Evolutionary conservation across 2,888 invertebrate species (phyloP), one percentile per base, ranked within the genome.

Genomic region (Agrochola lychnidis): DNA sequence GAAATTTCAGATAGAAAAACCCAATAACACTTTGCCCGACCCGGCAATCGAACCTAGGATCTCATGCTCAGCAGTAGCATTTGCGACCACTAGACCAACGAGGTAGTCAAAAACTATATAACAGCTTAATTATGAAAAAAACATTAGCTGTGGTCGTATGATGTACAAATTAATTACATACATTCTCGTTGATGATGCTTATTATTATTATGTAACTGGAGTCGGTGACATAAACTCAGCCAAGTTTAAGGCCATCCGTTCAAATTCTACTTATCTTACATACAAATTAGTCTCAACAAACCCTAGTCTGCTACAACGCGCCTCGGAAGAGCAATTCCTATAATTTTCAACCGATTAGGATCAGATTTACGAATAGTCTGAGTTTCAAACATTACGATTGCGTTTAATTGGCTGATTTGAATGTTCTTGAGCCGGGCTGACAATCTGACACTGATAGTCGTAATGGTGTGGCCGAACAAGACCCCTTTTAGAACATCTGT

Each of bases 281-380:
- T 67, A 61, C 36, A 62, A 72, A 77, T 61, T 51, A 53, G 62
- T 30, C n/a, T 25, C 56, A 22, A 63, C 61, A 48, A 63, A 42
- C 56, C 36, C 16, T 16, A 56, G n/a, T 2, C 19, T 40, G 19
- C 2, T n/a, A n/a, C 30, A 61, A 48, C 14, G 48, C 12, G 81
- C 12, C 42, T 71, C 62, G 9, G 16, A 67, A 59, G 78, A 71
- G 45, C 69, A 66, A 84, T 79, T 72, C 74, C 40, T 73, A 78
- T 82, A 84, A 78, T 74, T 78, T 63, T 45, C 63, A 63, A 70
- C 66, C 56, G 64, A 79, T 78, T 62, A 76, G 42, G 61, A 64
- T 68, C 61, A 73, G 59, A 71, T 61, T 73, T 73, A n/a, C 36
- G 25, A 73, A 63, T 36, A 59, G 36, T 57, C 19, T 19, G 45